Conservation (phyloP, 2,888 invertebrate species). For the Coelopa pilipes region DNA sequence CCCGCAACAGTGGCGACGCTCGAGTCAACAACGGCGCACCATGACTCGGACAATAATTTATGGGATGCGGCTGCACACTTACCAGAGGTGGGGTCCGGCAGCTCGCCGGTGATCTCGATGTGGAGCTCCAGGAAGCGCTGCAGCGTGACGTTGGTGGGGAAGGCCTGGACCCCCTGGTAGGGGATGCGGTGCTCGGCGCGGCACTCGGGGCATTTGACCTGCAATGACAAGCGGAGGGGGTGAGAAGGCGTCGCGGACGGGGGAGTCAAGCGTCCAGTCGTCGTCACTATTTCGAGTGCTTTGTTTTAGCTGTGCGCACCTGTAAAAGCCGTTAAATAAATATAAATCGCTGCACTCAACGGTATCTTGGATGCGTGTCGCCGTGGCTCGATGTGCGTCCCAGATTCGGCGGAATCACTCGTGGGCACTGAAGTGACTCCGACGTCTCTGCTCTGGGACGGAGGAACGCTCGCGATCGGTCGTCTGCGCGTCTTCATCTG, state of each 20-base stretch:
- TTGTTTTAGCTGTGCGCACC: constrained; percentile 43
- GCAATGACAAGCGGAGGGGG: constrained; percentile 48
- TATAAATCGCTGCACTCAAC: constrained; percentile 38
- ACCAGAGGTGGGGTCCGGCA: constrained; percentile 89
- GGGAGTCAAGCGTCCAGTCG: constrained; percentile 32
- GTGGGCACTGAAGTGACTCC: no score
- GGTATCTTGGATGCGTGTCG: constrained; percentile 53
- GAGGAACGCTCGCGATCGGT: no score
- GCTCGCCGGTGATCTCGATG: constrained; percentile 90
- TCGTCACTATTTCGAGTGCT: background rate
- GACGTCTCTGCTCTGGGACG: no score
- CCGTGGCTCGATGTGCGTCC: constrained; percentile 46
- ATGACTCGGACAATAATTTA: background rate
- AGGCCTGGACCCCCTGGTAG: constrained; percentile 92
- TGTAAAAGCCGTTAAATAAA: constrained; percentile 53
- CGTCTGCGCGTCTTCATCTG: no score
- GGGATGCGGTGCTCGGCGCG: constrained; percentile 96
- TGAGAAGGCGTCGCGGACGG: constrained; percentile 20
- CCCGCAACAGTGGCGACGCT: background rate
- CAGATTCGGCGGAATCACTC: constrained; percentile 29
- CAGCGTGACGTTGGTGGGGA: constrained; percentile 95
- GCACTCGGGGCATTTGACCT: constrained; percentile 98
- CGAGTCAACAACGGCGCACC: background rate
- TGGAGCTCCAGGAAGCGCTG: constrained; percentile 94
- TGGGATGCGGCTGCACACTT: constrained; percentile 38